Evolutionary conservation across 1,140 invertebrate genomes (phyloP), one percentile per base, ranked within the genome.

Genomic region (Drosophila jambulina): DNA sequence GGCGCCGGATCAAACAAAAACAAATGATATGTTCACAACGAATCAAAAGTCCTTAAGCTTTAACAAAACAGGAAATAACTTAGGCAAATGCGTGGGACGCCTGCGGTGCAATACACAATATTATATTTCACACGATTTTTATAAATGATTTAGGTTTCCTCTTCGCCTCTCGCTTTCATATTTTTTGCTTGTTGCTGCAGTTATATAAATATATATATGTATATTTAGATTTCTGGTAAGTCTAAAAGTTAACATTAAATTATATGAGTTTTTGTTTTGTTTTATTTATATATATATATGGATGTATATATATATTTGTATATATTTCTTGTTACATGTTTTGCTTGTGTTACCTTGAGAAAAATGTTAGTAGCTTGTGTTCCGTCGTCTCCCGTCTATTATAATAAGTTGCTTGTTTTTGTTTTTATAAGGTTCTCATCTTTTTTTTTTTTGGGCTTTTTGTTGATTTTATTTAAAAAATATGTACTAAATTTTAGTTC

Each of bases 401-500:
- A 74, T 62, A 72, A 72, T 72, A 71, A 36, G 51, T 71, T 71
- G 25, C 25, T 49, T 54, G 29, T 23, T 34, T 54, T 54, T 54
- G 19, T 54, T 56, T 65, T 54, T 70, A 54, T 69, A 29, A 42
- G 51, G 27, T 71, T 58, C 53, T 49, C 51, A 38, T 70, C 19
- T 67, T 58, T 45, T 46, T 64, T 64, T 75, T 79, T 67, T 68
- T 81, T 81, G 48, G 54, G 69, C 65, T 32, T 78, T 80, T 64
- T 65, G n/a, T 67, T 72, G 63, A 70, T 70, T 87, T 83, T 78
- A 77, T 84, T 76, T 78, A 79, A 81, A 90, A 88, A 90, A 82
- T 90, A 90, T 91, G 85, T 85, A 82, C 86, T 90, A 90, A 62
- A 80, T 82, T 88, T 90, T 90, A 90, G 78, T 88, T 90, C 81